A percentile compares a stretch with the other conserved stretches of the same genome.
Conservation (phyloP, 2,113 vertebrate species). For the Indicator indicator region DNA sequence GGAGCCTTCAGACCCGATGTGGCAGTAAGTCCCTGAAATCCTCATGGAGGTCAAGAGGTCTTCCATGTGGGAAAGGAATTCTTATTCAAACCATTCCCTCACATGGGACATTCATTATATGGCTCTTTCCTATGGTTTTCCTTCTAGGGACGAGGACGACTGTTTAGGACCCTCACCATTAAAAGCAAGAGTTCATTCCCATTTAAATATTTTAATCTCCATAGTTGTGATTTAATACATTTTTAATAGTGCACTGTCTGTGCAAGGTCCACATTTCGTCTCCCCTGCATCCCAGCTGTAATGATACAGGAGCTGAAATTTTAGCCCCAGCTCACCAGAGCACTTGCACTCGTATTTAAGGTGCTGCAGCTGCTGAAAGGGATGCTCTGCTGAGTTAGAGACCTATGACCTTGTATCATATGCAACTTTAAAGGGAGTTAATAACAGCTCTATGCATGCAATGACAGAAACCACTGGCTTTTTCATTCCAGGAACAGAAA, state of each 20-base stretch:
- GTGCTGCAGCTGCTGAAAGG: neutral
- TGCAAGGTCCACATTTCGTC: neutral
- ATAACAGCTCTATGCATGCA: neutral
- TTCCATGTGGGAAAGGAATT: conserved; percentile 4
- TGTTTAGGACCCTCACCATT: neutral
- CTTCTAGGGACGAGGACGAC: neutral
- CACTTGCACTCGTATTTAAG: neutral
- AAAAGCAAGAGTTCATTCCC: neutral
- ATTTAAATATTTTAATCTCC: neutral
- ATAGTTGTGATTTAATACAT: neutral
- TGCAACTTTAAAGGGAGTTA: neutral
- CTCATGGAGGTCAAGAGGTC: conserved; percentile 1
- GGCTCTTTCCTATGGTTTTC: neutral
- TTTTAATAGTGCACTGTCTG: neutral
- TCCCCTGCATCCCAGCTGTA: neutral
- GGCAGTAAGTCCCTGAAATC: neutral
- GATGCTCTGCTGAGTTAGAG: neutral
- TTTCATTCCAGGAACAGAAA: conserved; percentile 10
- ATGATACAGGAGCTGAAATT: neutral
- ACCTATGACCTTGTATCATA: conserved; percentile 1
- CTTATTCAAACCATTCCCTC: conserved; percentile 21
- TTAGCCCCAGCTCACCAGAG: neutral
- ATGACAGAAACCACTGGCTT: neutral
- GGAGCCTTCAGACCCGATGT: neutral
- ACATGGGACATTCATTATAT: neutral